Percentiles rank a stretch among this genome's conserved stretches.
Evolutionary conservation across 2,888 invertebrate species (phyloP).

Genomic region (Ophraella communa): DNA sequence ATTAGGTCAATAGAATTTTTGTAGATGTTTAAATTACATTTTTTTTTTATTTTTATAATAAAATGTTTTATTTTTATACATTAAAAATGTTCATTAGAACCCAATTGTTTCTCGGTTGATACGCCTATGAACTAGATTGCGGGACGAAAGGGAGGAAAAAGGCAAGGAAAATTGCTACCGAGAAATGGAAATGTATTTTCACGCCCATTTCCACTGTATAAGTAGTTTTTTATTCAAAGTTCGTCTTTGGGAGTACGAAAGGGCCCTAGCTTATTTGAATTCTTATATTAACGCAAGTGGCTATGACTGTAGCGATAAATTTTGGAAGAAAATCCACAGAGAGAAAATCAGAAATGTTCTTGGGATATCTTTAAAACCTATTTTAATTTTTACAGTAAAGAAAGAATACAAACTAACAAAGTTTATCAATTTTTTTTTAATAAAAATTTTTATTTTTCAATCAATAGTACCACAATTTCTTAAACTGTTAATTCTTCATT

Average conservation of each 20-base stretch:
- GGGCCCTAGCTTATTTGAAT: constrained; percentile 51
- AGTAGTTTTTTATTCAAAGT: constrained; percentile 56
- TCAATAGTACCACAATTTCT: no score
- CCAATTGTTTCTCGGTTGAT: not conserved
- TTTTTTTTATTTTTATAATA: no score
- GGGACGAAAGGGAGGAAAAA: not conserved
- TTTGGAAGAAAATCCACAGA: not conserved
- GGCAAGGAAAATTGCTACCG: constrained; percentile 49
- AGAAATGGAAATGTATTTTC: constrained; percentile 53
- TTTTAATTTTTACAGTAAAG: not conserved
- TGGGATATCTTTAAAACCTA: not conserved
- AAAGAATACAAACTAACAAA: no score
- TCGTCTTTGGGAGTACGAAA: constrained; percentile 29
- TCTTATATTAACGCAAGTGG: constrained; percentile 47
- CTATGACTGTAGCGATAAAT: constrained; percentile 28
- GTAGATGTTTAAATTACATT: no score
- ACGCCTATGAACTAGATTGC: constrained; percentile 31
- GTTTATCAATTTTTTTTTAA: no score
- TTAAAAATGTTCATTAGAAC: not conserved
- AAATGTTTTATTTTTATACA: no score
- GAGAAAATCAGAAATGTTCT: constrained; percentile 1
- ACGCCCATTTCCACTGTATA: constrained; percentile 50
- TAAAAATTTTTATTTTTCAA: no score
- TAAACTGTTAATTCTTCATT: no score
- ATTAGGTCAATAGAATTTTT: no score